Conservation (phyloP, 2,888 invertebrate genomes). For the Criorhina ranunculi region DNA sequence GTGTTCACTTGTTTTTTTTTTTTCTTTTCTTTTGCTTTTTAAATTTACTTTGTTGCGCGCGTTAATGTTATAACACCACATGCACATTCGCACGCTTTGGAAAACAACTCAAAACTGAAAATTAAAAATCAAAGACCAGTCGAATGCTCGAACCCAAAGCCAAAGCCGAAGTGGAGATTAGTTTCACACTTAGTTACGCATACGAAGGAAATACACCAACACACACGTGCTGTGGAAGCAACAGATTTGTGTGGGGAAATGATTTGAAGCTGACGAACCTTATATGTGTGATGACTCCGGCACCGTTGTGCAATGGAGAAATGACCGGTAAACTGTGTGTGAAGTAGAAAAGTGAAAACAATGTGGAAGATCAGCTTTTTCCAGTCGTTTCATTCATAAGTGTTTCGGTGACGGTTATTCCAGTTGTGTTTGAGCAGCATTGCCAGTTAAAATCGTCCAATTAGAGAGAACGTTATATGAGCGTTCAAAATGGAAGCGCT, state of each 20-base stretch:
- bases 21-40: conserved; percentile 31
- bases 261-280: conserved; percentile 23
- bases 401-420: conserved; percentile 40
- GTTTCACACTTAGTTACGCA: conserved; percentile 27
- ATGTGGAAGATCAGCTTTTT: conserved; percentile 71
- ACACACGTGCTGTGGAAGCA: conserved; percentile 19
- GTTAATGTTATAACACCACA: conserved; percentile 58
- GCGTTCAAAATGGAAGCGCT: too few relatives aligned
- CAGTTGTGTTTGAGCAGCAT: neutral
- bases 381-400: conserved; percentile 53
- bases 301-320: conserved; percentile 33
- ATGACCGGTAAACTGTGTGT: conserved; percentile 45
- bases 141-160: conserved; percentile 39
- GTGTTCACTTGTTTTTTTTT: conserved; percentile 61
- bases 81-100: conserved; percentile 74
- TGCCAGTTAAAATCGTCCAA: conserved; percentile 23
- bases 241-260: conserved; percentile 58
- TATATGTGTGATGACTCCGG: neutral
- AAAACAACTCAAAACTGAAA: conserved; percentile 79
- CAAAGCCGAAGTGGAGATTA: conserved; percentile 40
- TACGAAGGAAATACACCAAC: conserved; percentile 1
- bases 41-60: conserved; percentile 66
- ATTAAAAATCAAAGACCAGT: conserved; percentile 64
- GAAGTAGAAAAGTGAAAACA: conserved; percentile 18
- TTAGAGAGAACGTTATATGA: too few relatives aligned